These are phyloP conservation scores for Ploceus nigricollis DNA, from an alignment of 2,113 vertebrate species.

Conservation along the genomic window DNA sequence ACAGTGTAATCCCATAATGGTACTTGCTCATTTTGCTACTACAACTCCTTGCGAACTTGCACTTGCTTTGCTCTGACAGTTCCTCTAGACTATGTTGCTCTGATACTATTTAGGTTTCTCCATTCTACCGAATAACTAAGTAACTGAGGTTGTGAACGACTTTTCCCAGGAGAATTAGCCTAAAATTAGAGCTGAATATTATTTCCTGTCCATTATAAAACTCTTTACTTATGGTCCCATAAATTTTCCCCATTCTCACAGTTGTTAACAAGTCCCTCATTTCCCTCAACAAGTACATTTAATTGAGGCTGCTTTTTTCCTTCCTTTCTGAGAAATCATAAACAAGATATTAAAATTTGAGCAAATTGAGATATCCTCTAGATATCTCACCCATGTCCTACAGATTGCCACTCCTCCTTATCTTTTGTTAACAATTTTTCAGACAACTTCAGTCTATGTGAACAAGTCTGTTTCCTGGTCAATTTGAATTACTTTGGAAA, in stretches of 20 bases:
- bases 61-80: neutral
- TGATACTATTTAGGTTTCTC: neutral
- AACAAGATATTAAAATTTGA: neutral
- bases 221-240: neutral
- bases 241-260: neutral
- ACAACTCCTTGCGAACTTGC: neutral
- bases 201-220: neutral
- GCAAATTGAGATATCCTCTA: neutral
- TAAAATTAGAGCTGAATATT: neutral
- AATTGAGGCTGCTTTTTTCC: neutral
- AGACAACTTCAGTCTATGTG: neutral
- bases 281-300: no score
- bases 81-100: neutral
- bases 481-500: conserved; percentile 5
- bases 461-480: neutral
- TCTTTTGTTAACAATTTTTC: neutral
- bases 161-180: neutral
- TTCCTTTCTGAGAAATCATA: neutral
- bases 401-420: neutral
- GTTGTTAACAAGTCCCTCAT: neutral
- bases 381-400: neutral
- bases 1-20: neutral
- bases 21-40: neutral
- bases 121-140: neutral
- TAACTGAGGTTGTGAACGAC: neutral